These are phyloP conservation scores for Cancer borealis DNA, from an alignment of 2,888 invertebrate species.

Conservation along the genomic window DNA sequence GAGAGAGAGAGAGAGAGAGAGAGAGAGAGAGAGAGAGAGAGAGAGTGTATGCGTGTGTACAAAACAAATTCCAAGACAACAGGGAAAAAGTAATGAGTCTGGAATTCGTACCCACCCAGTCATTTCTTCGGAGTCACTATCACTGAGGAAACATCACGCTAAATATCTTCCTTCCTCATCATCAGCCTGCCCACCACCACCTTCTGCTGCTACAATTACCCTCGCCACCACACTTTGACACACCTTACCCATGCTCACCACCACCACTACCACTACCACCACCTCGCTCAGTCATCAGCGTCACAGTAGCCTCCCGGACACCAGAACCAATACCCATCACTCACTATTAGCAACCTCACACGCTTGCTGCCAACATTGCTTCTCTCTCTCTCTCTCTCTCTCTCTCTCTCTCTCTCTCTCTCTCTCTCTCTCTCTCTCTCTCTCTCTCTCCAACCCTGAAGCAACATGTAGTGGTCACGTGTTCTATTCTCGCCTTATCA, in stretches of 20 bases:
- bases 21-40: neutral
- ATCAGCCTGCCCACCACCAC: neutral
- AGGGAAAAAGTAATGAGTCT: neutral
- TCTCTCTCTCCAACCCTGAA: neutral
- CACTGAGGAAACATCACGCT: neutral
- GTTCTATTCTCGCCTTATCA: neutral
- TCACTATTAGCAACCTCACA: constrained; percentile 1
- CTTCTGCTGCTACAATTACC: neutral
- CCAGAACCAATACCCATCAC: constrained; percentile 5
- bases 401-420: neutral
- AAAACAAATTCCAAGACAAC: neutral
- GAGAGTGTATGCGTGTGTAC: neutral
- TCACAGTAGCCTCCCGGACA: constrained; percentile 16
- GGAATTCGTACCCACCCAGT: neutral
- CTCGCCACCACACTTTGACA: neutral
- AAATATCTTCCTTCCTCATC: neutral
- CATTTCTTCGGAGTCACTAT: neutral
- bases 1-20: constrained; percentile 25
- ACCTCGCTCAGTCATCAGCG: neutral
- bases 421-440: constrained; percentile 10
- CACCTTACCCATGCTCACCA: neutral
- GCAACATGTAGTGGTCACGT: neutral
- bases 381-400: neutral
- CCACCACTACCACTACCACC: neutral
- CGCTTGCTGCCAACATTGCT: constrained; percentile 11